Evolutionary conservation across 2,888 invertebrate species (phyloP).

Genomic region (Trissonchulus latispiculum): DNA sequence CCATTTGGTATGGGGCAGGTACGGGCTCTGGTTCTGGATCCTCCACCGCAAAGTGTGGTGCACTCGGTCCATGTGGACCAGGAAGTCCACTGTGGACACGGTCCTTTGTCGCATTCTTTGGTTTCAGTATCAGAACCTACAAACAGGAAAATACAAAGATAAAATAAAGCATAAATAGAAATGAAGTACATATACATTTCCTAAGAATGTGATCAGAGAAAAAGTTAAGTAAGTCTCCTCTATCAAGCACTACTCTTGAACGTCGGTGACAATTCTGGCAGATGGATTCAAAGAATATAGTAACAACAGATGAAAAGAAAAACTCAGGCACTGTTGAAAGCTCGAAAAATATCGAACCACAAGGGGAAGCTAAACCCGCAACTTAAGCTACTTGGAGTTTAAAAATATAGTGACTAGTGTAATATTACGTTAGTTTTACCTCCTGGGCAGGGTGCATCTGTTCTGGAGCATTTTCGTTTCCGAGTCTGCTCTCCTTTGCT

Average conservation of each 20-base stretch:
- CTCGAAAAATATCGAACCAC: too few species aligned
- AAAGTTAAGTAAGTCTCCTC: too few species aligned
- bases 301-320: too few species aligned
- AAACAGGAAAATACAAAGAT: too few species aligned
- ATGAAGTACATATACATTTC: too few species aligned
- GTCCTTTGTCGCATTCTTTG: constrained; percentile 19
- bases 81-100: constrained; percentile 20
- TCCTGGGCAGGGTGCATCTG: constrained; percentile 12
- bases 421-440: neutral
- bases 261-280: too few species aligned
- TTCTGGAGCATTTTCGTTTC: neutral
- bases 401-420: neutral
- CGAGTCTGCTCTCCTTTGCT: constrained; percentile 6
- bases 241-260: too few species aligned
- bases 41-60: constrained; percentile 15
- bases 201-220: too few species aligned
- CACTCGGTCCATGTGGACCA: constrained; percentile 24
- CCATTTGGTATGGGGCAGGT: constrained; percentile 16
- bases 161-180: too few species aligned
- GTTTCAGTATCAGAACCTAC: constrained; percentile 9
- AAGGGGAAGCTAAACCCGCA: too few species aligned
- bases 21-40: constrained; percentile 7
- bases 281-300: too few species aligned
- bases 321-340: too few species aligned
- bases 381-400: neutral